Evolutionary conservation across 1,140 invertebrate species (phyloP).

Genomic region (Eurosta solidaginis): DNA sequence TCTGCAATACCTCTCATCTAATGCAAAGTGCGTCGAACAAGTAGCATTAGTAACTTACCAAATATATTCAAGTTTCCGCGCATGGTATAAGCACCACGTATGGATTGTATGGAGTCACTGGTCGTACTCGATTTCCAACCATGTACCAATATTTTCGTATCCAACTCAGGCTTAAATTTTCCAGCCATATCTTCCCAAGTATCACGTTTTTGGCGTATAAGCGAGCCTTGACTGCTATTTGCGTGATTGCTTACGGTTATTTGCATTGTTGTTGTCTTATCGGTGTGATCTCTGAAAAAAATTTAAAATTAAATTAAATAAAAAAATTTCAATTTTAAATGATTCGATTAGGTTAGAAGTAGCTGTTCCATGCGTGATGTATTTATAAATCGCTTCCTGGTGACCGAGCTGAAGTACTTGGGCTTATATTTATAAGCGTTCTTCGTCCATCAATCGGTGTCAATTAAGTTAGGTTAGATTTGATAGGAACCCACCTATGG

Average conservation of each 20-base stretch:
- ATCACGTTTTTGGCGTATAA: slow-evolving; percentile 46
- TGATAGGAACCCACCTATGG: no score
- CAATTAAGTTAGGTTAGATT: no score
- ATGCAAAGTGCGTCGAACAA: no score
- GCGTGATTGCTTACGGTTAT: slow-evolving; percentile 39
- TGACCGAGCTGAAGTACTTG: no score
- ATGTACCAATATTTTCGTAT: slow-evolving; percentile 72
- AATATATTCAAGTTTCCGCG: slow-evolving; percentile 69
- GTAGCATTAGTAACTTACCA: no score
- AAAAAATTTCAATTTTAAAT: no score
- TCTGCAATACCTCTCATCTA: no score
- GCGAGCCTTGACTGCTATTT: slow-evolving; percentile 41
- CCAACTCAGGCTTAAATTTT: slow-evolving; percentile 38
- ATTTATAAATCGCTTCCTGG: no score
- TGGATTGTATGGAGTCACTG: slow-evolving; percentile 51
- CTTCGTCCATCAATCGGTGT: no score
- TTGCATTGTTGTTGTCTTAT: neutral
- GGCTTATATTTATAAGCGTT: no score
- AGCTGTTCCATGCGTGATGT: no score
- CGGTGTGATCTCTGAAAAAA: neutral
- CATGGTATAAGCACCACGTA: slow-evolving; percentile 63
- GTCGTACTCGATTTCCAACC: slow-evolving; percentile 71
- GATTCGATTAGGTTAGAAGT: no score
- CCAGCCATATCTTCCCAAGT: slow-evolving; percentile 57
- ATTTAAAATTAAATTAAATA: neutral